Evolutionary conservation across 2,888 invertebrate genomes (phyloP).

Genomic region (Dicyrtomina minuta): DNA sequence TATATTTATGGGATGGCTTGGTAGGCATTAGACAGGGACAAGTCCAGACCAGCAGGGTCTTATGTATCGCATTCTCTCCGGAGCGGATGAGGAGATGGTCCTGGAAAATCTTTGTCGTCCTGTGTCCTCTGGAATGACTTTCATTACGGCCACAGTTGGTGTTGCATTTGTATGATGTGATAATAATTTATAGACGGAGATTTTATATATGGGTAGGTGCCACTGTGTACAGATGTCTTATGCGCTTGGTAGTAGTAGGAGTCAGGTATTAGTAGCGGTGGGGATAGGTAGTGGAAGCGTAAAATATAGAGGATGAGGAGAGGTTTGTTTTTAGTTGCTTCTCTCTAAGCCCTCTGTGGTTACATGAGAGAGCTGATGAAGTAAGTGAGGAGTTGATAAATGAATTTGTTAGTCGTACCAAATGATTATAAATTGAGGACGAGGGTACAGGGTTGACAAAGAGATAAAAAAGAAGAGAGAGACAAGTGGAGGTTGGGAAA

Average conservation of each 20-base stretch:
- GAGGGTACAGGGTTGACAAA: slow-evolving; percentile 11
- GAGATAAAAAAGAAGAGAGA: not conserved
- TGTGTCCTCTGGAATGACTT: slow-evolving; percentile 22
- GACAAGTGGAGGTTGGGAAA: slow-evolving; percentile 7
- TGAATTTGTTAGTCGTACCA: slow-evolving; percentile 23
- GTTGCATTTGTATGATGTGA: not conserved
- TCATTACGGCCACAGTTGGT: slow-evolving; percentile 19
- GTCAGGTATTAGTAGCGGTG: too few relatives aligned
- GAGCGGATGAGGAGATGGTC: slow-evolving; percentile 21
- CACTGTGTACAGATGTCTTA: too few relatives aligned
- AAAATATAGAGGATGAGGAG: too few relatives aligned
- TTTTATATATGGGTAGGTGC: too few relatives aligned
- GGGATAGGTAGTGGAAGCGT: not conserved
- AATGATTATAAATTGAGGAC: slow-evolving; percentile 31
- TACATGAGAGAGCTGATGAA: not conserved
- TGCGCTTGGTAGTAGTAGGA: too few relatives aligned
- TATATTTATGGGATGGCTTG: not conserved
- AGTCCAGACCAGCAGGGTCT: slow-evolving; percentile 11
- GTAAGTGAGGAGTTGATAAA: slow-evolving; percentile 21
- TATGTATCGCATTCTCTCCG: slow-evolving; percentile 17
- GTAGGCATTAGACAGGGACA: not conserved
- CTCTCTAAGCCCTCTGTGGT: not conserved
- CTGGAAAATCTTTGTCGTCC: slow-evolving; percentile 19
- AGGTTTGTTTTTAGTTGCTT: not conserved
- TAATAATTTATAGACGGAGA: not conserved